Evolutionary conservation across 2,113 vertebrate species (phyloP), one percentile per base, ranked within the genome.

Genomic region (Leptobrachium ailaonicum): DNA sequence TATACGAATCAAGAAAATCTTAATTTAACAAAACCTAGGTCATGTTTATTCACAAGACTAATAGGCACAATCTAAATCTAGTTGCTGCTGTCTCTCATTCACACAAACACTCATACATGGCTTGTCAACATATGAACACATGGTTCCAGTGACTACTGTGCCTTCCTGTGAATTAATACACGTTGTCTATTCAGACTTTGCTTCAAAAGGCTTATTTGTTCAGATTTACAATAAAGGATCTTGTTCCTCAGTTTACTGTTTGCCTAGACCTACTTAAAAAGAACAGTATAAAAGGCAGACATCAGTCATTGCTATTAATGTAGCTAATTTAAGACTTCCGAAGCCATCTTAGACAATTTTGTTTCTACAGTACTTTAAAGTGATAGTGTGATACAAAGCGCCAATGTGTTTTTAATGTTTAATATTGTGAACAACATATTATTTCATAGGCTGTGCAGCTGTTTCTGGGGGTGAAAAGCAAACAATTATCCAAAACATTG

Each of bases 1-100:
- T 85, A 72, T 75, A 74, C 62, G 71, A 47, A 71, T 78, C 64
- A 74, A 2, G 53, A 56, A 68, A 69, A 69, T 44, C 64, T 63
- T 78, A 79, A 74, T 71, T 76, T 82, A 76, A 71, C 50, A 77
- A 76, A 79, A 70, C 12, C 2, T 54, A 44, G 20, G 64, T 83
- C 79, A 53, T 5, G 0, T 70, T 80, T 72, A 45, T 78, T 76
- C n/a, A 0, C 75, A 78, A 50, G 71, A 71, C 73, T 74, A 84
- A 75, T 56, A 70, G 14, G 79, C 71, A 47, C 63, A 56, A 71
- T 41, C 71, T 41, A 44, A 60, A 54, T 1, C 6, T 76, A 45
- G 66, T 76, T 2, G 56, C 2, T 50, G n/a, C 0, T 9, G 75
- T 76, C 40, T 20, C 66, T 83, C 62, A 76, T 32, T 32, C 44